Conservation (phyloP, 2,888 invertebrate genomes). For the Habrosyne pyritoides region DNA sequence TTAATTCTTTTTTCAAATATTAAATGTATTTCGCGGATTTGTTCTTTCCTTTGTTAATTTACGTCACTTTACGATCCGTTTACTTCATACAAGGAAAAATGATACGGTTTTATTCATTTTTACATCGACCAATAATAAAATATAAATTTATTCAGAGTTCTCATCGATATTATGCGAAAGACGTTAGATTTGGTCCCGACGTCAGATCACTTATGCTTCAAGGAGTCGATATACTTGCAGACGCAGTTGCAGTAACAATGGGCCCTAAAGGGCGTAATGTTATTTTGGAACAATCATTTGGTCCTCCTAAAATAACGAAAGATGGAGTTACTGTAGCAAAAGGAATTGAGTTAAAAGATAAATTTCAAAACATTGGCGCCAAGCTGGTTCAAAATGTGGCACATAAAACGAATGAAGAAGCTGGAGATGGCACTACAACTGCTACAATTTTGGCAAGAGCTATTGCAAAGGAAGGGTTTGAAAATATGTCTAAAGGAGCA, state of each 20-base stretch:
- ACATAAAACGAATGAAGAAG: constrained; percentile 99
- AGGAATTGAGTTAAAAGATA: constrained; percentile 97
- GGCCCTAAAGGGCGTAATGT: constrained; percentile 99
- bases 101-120: constrained; percentile 40
- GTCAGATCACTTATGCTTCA: constrained; percentile 97
- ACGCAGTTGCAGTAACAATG: constrained; percentile 99
- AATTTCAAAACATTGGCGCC: constrained; percentile 99
- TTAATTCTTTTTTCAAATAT: background rate
- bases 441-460: constrained; percentile 98
- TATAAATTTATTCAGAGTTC: constrained; percentile 23
- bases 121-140: constrained; percentile 21
- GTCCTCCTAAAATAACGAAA: constrained; percentile 99
- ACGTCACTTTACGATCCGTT: constrained; percentile 6
- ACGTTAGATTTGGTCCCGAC: constrained; percentile 98
- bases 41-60: constrained; percentile 20
- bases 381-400: constrained; percentile 99
- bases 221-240: constrained; percentile 98
- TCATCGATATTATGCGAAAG: constrained; percentile 89
- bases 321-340: constrained; percentile 99
- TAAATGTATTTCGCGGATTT: constrained; percentile 15
- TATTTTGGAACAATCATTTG: constrained; percentile 98
- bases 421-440: constrained; percentile 99
- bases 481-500: constrained; percentile 97
- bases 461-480: constrained; percentile 99
- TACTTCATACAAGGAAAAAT: constrained; percentile 32